Evolutionary conservation across 2,888 invertebrate species (phyloP).

Genomic region (Cheilosia grossa): DNA sequence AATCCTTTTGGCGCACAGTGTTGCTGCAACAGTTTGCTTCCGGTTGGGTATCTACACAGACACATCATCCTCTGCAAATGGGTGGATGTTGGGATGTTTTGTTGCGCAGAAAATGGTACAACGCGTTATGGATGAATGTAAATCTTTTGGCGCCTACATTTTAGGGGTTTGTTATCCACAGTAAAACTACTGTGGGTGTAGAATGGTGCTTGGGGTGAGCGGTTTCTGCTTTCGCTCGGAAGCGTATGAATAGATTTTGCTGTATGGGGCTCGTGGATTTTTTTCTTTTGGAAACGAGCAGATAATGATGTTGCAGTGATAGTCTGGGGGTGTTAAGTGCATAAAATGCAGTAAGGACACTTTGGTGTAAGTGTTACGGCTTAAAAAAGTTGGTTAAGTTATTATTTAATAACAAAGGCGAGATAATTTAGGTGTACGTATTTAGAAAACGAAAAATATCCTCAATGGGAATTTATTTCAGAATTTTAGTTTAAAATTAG

Average conservation of each 20-base stretch:
- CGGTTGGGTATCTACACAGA: slow-evolving; percentile 30
- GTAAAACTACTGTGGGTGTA: slow-evolving; percentile 47
- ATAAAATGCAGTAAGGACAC: slow-evolving; percentile 64
- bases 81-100: slow-evolving; percentile 53
- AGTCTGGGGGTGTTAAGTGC: slow-evolving; percentile 64
- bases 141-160: slow-evolving; percentile 19
- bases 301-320: slow-evolving; percentile 66
- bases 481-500: not conserved
- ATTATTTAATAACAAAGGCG: slow-evolving; percentile 56
- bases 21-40: slow-evolving; percentile 73
- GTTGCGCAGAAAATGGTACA: slow-evolving; percentile 50
- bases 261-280: slow-evolving; percentile 18
- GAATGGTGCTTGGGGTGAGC: slow-evolving; percentile 25
- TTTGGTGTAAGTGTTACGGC: slow-evolving; percentile 60
- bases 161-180: slow-evolving; percentile 21
- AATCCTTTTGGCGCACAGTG: slow-evolving; percentile 43
- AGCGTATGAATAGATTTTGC: slow-evolving; percentile 61
- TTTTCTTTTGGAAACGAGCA: slow-evolving; percentile 37
- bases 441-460: not conserved
- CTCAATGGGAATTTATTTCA: not conserved
- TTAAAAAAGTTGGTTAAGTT: slow-evolving; percentile 58
- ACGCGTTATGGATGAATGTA: not conserved
- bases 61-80: slow-evolving; percentile 1
- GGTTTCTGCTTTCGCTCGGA: slow-evolving; percentile 37
- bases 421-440: slow-evolving; percentile 34